Base-by-base conservation (phyloP, 2,888 invertebrate species). In the Diarsia dahlii region DNA sequence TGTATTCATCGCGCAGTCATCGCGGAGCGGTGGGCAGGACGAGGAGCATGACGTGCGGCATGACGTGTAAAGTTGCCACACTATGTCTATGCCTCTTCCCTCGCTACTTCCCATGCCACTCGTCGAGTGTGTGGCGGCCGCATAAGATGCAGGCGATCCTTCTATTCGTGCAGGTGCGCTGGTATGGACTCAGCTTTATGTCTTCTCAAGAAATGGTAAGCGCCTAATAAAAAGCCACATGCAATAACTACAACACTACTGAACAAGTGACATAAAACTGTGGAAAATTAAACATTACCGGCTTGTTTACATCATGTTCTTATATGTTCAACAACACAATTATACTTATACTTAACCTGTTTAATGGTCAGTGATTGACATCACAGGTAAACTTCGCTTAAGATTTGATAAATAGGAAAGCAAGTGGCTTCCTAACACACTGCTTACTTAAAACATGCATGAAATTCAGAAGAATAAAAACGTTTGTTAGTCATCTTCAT, bases 241-340 rank as follows among this genome's bases (percentile, higher is more conserved):
- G 54, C 64, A 68, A 52, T 56, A 70, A n/a, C n/a, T 34, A 45
- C 45, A 60, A 48, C 39, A 28, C 18, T 46, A 64, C 66, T 64
- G 9, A 68, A 50, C 4, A 46, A 58, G 50, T 54, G 18, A 64
- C 56, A 68, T 76, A 71, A 76, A 81, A 76, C 71, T n/a, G 34
- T 48, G 13, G 34, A 67, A 65, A 81, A 65, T 69, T 69, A 69
- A 81, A 80, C 60, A 50, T 45, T 46, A 60, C 56, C 45, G 28
- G 6, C 13, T 76, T 71, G 46, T 60, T 71, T 71, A 2, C n/a
- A n/a, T 0, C 28, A 60, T 46, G 28, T 67, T 58, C 63, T 46
- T 28, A 28, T 13, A 58, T 80, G 46, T 70, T 12, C 34, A 65
- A 70, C 18, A 64, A 63, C 39, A 58, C 39, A 54, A 67, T 67